Evolutionary conservation across 1,140 invertebrate species (phyloP).

Genomic region (Drosophila orena): DNA sequence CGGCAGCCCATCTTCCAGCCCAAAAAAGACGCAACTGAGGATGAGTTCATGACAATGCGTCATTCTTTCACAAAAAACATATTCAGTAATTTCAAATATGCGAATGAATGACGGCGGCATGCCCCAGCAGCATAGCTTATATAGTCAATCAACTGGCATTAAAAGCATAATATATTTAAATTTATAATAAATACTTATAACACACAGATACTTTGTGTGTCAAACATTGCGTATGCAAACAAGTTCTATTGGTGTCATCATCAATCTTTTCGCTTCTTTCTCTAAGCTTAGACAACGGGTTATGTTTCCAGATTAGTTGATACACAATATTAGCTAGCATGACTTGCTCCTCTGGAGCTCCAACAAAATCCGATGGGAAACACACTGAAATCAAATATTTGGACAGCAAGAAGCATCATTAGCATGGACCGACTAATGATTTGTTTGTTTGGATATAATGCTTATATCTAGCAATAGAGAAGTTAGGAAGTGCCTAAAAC

Average conservation of each 20-base stretch:
- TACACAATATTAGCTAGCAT: constrained; percentile 8
- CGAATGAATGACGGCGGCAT: too few species aligned
- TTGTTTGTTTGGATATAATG: constrained; percentile 5
- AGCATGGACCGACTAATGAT: constrained; percentile 17
- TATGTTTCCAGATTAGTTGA: neutral
- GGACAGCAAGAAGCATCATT: constrained; percentile 7
- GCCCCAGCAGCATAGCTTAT: too few species aligned
- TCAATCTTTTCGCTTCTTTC: constrained; percentile 7
- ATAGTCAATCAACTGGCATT: neutral
- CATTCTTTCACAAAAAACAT: neutral
- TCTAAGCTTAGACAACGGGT: constrained; percentile 1
- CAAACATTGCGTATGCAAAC: neutral
- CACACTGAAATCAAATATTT: constrained; percentile 3
- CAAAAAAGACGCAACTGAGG: constrained; percentile 15
- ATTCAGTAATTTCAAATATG: neutral
- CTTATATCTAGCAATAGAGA: constrained; percentile 5
- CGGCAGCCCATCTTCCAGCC: constrained; percentile 30
- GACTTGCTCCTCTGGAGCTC: neutral
- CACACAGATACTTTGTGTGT: neutral
- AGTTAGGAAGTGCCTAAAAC: neutral
- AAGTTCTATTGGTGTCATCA: neutral
- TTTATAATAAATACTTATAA: too few species aligned
- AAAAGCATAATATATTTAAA: neutral
- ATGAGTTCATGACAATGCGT: constrained; percentile 43
- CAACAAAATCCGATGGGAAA: neutral